Evolutionary conservation across 2,113 vertebrate genomes (phyloP).

Genomic region (Engraulis encrasicolus): DNA sequence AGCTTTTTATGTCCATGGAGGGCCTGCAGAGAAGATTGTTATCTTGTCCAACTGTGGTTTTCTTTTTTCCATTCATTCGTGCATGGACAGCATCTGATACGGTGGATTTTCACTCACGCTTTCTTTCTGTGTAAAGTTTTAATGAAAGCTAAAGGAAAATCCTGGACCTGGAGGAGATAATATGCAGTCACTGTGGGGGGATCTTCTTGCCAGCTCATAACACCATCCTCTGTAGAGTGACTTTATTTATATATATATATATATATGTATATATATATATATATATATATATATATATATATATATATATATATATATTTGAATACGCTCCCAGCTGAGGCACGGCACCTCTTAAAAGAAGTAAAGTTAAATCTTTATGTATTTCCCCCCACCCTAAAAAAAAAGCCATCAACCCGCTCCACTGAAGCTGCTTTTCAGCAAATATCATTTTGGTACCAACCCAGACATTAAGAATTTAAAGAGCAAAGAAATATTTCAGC

Average conservation of each 20-base stretch:
- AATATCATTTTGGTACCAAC: slow-evolving; percentile 18
- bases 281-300: too few relatives aligned
- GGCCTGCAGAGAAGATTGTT: not conserved
- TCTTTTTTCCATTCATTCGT: not conserved
- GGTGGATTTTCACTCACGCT: not conserved
- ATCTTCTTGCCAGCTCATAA: not conserved
- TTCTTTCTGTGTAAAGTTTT: not conserved
- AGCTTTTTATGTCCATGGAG: not conserved
- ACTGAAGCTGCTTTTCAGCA: not conserved
- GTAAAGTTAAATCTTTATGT: not conserved
- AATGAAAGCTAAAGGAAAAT: not conserved
- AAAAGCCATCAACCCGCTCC: not conserved
- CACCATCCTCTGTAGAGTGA: not conserved
- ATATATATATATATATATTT: too few relatives aligned
- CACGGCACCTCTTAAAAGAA: not conserved
- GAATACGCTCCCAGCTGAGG: not conserved
- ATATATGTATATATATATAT: too few relatives aligned
- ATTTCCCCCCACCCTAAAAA: not conserved
- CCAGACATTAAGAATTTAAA: slow-evolving; percentile 32
- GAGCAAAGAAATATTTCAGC: slow-evolving; percentile 31
- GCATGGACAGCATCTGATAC: not conserved
- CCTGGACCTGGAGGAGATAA: not conserved
- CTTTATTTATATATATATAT: too few relatives aligned
- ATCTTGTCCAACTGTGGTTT: not conserved
- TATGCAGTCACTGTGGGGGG: not conserved